phyloP scores from a whole-genome alignment of 2,797 vertebrate genomes.

The Pipistrellus pipistrellus region DNA sequence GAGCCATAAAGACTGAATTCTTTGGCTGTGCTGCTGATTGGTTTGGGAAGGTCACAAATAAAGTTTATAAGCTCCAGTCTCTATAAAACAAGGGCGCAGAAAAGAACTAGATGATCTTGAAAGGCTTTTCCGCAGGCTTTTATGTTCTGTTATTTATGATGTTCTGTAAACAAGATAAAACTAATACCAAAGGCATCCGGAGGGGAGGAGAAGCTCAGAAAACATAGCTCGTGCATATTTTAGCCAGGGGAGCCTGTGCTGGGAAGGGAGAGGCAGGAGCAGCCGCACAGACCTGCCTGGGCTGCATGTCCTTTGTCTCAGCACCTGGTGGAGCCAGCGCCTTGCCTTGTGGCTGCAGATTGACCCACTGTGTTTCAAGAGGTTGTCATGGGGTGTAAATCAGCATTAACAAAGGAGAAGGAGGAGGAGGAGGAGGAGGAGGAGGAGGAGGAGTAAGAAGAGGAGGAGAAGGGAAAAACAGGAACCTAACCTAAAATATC shows the following conservation, averaged over 20 bases:
- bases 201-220: not conserved
- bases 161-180: not conserved
- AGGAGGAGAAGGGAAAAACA: not conserved
- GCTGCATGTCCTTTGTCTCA: not conserved
- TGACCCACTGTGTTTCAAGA: not conserved
- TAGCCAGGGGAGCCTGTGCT: not conserved
- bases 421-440: not conserved
- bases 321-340: conserved; percentile 58
- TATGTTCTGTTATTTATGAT: not conserved
- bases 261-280: not conserved
- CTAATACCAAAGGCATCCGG: not conserved
- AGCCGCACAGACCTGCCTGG: fast-evolving
- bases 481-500: not conserved
- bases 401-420: not conserved
- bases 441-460: not conserved
- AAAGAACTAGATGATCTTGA: not conserved
- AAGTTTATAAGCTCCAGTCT: not conserved
- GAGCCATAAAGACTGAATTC: not conserved
- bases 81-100: not conserved
- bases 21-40: not conserved
- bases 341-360: not conserved
- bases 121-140: not conserved
- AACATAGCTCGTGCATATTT: not conserved
- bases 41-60: not conserved
- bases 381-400: not conserved